Conservation (phyloP, 2,113 vertebrate species). For the Plectropomus leopardus region DNA sequence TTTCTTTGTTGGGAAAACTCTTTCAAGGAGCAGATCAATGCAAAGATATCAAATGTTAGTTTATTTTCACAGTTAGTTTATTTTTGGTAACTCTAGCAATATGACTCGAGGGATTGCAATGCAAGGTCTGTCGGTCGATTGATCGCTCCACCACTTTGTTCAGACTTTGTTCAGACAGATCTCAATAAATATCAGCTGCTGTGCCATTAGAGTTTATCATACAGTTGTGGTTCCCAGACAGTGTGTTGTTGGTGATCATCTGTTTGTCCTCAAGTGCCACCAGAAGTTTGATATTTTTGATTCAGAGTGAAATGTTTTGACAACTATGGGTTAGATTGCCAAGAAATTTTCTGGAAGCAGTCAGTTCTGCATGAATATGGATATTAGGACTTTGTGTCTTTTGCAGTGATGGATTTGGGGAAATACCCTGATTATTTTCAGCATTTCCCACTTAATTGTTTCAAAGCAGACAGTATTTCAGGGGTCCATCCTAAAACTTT, state of each 20-base stretch:
- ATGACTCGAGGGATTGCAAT: too few species aligned
- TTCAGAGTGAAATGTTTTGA: neutral
- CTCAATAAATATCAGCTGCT: neutral
- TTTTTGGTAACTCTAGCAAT: neutral
- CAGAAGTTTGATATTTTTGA: neutral
- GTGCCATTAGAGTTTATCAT: neutral
- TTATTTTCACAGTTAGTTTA: too few species aligned
- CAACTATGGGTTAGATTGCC: neutral
- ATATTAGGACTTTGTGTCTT: neutral
- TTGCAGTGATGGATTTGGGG: neutral
- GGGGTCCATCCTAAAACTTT: neutral
- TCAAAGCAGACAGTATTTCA: constrained; percentile 3
- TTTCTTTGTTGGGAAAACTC: neutral
- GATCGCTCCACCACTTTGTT: neutral
- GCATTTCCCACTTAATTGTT: neutral
- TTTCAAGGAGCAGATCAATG: neutral
- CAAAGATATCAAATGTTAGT: neutral
- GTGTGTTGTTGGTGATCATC: neutral
- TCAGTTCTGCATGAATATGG: constrained; percentile 4
- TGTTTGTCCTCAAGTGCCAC: neutral
- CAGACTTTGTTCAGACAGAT: neutral
- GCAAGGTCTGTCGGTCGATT: neutral
- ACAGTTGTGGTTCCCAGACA: neutral
- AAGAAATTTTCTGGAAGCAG: neutral
- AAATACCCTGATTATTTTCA: constrained; percentile 8